Conservation (phyloP, 1,140 invertebrate species). For the Drosophila hydei region DNA sequence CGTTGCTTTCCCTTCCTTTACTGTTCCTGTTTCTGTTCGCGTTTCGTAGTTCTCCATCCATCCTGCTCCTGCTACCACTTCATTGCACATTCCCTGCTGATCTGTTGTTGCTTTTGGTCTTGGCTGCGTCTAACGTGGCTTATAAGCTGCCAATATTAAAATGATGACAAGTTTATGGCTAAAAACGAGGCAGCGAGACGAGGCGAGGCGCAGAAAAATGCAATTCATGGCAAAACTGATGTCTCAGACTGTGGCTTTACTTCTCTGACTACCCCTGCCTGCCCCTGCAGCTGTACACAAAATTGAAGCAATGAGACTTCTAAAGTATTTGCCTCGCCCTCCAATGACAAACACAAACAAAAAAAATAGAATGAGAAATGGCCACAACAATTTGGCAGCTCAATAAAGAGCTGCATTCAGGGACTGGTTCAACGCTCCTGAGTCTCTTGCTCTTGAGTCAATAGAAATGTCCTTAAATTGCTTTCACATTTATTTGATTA, state of each 20-base stretch:
- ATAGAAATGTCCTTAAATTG: constrained; percentile 2
- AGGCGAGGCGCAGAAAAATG: constrained; percentile 58
- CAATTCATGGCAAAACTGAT: constrained; percentile 75
- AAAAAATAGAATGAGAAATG: constrained; percentile 11
- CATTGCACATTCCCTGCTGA: constrained; percentile 10
- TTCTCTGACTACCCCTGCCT: constrained; percentile 15
- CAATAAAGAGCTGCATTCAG: constrained; percentile 11
- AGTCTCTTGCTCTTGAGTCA: neutral
- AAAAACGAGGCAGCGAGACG: constrained; percentile 20
- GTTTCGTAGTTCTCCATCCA: neutral
- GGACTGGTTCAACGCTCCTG: neutral
- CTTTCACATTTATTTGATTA: neutral
- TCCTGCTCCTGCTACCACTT: neutral
- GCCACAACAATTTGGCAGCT: constrained; percentile 17
- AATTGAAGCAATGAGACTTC: constrained; percentile 59
- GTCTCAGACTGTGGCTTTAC: constrained; percentile 64
- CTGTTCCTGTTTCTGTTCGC: constrained; percentile 15
- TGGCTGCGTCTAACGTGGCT: constrained; percentile 65
- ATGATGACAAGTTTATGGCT: constrained; percentile 79
- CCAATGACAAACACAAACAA: constrained; percentile 23
- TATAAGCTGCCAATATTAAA: constrained; percentile 83
- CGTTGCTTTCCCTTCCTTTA: constrained; percentile 4
- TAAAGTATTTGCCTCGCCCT: constrained; percentile 47
- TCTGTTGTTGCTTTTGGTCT: constrained; percentile 16
- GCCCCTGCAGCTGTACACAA: neutral